Base-by-base conservation (phyloP, 2,888 invertebrate genomes). In the Frankliniella intonsa region DNA sequence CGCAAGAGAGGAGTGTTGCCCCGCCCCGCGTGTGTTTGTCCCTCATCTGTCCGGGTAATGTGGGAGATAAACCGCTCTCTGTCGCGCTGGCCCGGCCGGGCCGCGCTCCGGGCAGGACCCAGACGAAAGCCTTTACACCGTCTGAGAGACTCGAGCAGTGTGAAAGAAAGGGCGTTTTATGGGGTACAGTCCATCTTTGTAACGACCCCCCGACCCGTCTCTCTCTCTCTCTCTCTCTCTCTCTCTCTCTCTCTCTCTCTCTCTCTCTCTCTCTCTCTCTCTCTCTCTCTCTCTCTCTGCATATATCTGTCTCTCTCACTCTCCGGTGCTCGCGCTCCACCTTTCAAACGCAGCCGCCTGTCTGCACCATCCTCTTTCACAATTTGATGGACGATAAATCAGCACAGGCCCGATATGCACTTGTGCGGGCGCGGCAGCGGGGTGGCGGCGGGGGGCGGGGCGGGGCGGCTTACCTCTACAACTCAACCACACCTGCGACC, bases 301-400 rank as follows among this genome's bases (percentile, higher is more conserved):
- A 38, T 38, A 5, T 5, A n/a, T 38, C 38, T 38, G 38, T 38
- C 55, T 14, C 55, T 14, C 55, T 14, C 55, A 55, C 55, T 14
- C 55, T 14, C 55, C 12, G 14, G 17, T 8, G 17, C 55, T 17
- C 14, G 2, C 55, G 12, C 62, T 17, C 62, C 17, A n/a, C 17
- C 62, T 17, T 62, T 25, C 69, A 55, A 12, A 12, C 69, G 1
- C 22, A 55, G 55, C 25, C 69, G 1, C 22, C 69, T 22, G 69
- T 76, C 69, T 22, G 25, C 69, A 25, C 69, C 69, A 12, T 25
- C 69, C 69, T 76, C 69, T 76, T 76, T 76, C 69, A 22, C 22
- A 25, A 12, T 76, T 76, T 76, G 69, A 76, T 76, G 69, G 69
- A 76, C 69, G 69, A 76, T 76, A 76, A 76, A 76, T 76, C 69